Evolutionary conservation across 2,797 vertebrate genomes (phyloP), one percentile per base, ranked within the genome.

Genomic region (Rhinogobio ventralis): DNA sequence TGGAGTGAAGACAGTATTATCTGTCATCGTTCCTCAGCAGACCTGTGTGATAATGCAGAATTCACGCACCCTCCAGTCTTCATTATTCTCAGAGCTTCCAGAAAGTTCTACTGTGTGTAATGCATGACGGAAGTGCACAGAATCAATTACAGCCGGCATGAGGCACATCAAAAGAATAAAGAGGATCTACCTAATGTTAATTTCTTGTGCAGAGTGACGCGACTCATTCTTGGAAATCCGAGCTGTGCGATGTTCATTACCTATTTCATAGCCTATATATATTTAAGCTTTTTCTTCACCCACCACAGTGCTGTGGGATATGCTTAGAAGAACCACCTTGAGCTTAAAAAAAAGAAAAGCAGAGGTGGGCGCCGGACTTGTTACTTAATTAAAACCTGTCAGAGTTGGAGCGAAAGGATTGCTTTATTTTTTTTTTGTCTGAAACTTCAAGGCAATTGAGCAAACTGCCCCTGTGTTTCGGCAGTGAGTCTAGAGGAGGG

Each of bases 121-220:
- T 92, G 92, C 93, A 86, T 93, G 92, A 93, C 90, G 88, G 92
- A 87, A 90, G 91, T 86, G 85, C 92, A 89, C 82, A 83, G 91
- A 95, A 95, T 94, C 93, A 93, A 94, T 95, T 95, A 94, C 90
- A 72, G 84, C 53, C 39, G 75, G 88, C 89, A 73, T 90, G 91
- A 92, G 89, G 88, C 90, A 93, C 93, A 94, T 95, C 92, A 94
- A 93, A 94, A 92, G 92, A 91, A 91, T 28, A 76, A 51, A 72
- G 81, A 89, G 88, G 88, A 89, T 91, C 86, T 93, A 91, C 92
- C 91, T 90, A 87, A 92, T 92, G 91, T 84, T 84, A 86, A 91
- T 86, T 83, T 93, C 86, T 89, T 87, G 86, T 79, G 80, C 83
- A 79, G 84, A 88, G 86, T 92, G 91, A 91, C 86, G 86, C 90